Base-by-base conservation (phyloP, 2,888 invertebrate genomes). In the Epiperipatus broadwayi region DNA sequence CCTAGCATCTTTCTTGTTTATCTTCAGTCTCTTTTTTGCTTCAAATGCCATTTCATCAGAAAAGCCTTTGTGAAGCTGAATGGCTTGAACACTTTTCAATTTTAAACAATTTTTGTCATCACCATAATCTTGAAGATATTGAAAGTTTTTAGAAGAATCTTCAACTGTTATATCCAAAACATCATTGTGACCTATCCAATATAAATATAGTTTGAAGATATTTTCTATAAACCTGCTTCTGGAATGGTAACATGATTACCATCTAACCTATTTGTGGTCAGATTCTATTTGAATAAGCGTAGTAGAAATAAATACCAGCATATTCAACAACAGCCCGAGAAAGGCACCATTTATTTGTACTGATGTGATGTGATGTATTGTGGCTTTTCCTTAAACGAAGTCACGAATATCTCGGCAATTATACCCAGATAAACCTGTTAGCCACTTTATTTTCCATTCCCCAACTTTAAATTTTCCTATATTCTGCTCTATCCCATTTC, bases 291-390 rank as follows among this genome's bases (percentile, higher is more conserved):
- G 93, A 91, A 60, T 89, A 91, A 2, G 83, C 80, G 57, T 83
- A 97, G 63, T 89, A 97, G 48, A 81, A 76, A 62, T 93, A 97
- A 30, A 85, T 77, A 0, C 87, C 83, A 35, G 78, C 73, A 60
- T 83, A 93, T 10, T 85, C 95, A 21, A 75, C 75, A 27, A 81
- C 72, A 14, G 78, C 78, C 39, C 69, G 66, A 7, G 58, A 54
- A 7, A 52, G 49, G n/a, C n/a, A n/a, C n/a, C n/a, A n/a, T 3
- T 44, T 46, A 42, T 53, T 51, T n/a, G n/a, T n/a, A n/a, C n/a
- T n/a, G n/a, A n/a, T n/a, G n/a, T n/a, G n/a, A n/a, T n/a, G n/a
- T n/a, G n/a, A n/a, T n/a, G n/a, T n/a, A n/a, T n/a, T n/a, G n/a
- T n/a, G n/a, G n/a, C n/a, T n/a, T n/a, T n/a, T n/a, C n/a, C n/a